phyloP scores from a whole-genome alignment of 2,113 vertebrate genomes.

The Lophura nycthemera region DNA sequence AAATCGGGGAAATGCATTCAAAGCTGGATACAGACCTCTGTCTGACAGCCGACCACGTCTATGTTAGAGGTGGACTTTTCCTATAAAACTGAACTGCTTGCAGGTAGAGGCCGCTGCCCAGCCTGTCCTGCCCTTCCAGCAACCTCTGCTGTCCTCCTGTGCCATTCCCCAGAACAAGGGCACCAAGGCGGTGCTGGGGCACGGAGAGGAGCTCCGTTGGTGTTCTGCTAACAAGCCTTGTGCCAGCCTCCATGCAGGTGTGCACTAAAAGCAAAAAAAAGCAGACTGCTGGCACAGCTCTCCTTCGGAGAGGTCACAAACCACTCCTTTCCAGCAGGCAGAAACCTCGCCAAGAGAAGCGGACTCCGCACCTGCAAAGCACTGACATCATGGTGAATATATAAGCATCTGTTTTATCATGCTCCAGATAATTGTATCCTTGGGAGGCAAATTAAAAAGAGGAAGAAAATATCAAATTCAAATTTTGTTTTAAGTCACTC shows the following conservation, averaged over 20 bases:
- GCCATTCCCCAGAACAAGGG: neutral
- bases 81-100: neutral
- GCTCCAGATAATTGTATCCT: conserved; percentile 38
- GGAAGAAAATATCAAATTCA: neutral
- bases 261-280: neutral
- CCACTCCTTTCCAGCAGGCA: neutral
- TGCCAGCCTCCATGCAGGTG: neutral
- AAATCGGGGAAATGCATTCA: neutral
- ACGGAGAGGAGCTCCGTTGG: neutral
- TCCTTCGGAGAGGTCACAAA: conserved; percentile 9
- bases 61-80: neutral
- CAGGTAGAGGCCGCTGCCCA: neutral
- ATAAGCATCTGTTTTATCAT: conserved; percentile 9
- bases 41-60: neutral
- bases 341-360: conserved; percentile 2
- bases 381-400: neutral
- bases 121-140: neutral
- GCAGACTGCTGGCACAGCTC: neutral
- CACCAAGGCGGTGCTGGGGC: neutral
- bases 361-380: neutral
- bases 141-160: neutral
- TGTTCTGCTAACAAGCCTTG: neutral
- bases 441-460: conserved; percentile 37
- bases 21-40: neutral
- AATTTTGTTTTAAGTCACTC: neutral